Base-by-base conservation (phyloP, 2,888 invertebrate species). In the Chalcosyrphus nemorum region DNA sequence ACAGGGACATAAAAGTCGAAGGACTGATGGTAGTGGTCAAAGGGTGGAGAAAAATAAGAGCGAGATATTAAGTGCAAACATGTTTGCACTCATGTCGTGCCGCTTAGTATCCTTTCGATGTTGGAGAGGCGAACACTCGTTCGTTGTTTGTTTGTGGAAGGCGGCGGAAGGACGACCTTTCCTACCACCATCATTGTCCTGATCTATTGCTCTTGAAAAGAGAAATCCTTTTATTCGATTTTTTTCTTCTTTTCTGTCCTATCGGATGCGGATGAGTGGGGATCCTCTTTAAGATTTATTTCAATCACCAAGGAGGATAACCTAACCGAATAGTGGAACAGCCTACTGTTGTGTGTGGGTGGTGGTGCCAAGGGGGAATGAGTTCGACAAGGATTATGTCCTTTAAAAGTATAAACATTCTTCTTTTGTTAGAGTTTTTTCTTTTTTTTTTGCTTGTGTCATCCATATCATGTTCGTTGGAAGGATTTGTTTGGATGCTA, bases 81-180 rank as follows among this genome's bases (percentile, higher is more conserved):
- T 77, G 70, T 70, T 70, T 77, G 77, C 70, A 70, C 70, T 77
- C 77, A 70, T 77, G 77, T 77, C 77, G 70, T 77, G 77, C 77
- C 61, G 68, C 70, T 77, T 70, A 70, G 70, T 35, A 43, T 68
- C 45, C 50, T 61, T 47, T 70, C 35, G 32, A 35, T 43, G 41
- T 29, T 15, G n/a, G 5, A 47, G 19, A 61, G n/a, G 17, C 32
- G 13, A 43, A 52, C 32, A 41, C 43, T 63, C 27, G 47, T 19
- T 41, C 29, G 11, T 63, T 63, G 71, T 35, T 41, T 71, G 52
- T 32, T 32, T 61, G 41, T 38, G 29, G 27, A 50, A 4, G 2
- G 6, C 9, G 5, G 17, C 24, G 24, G 3, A 24, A 15, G 24
- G 19, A 15, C 52, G 52, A 52, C 68, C 54, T 43, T 27, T 47